phyloP scores from a whole-genome alignment of 1,140 invertebrate genomes.

The Trachymyrmex septentrionalis region DNA sequence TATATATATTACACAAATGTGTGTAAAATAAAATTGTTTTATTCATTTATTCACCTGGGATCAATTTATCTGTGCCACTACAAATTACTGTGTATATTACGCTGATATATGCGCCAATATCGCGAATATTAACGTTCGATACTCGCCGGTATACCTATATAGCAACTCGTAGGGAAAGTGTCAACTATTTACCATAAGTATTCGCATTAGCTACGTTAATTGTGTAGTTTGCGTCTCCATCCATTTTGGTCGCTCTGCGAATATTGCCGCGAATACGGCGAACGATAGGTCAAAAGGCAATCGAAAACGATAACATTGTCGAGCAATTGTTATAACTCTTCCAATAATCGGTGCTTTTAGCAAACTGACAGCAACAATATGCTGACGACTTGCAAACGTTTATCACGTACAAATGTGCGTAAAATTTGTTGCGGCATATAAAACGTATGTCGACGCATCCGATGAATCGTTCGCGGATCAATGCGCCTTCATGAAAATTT shows the following conservation, averaged over 20 bases:
- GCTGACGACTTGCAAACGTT: slow-evolving; percentile 9
- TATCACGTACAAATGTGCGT: slow-evolving; percentile 30
- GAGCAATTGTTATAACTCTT: slow-evolving; percentile 50
- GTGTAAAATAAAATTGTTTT: background rate
- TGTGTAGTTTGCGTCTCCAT: slow-evolving; percentile 22
- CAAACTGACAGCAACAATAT: slow-evolving; percentile 35
- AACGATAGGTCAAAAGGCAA: slow-evolving; percentile 43
- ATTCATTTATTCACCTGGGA: background rate
- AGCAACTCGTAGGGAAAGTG: slow-evolving; percentile 8
- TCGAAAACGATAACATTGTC: slow-evolving; percentile 58
- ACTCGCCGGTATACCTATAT: background rate
- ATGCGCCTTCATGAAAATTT: slow-evolving; percentile 67
- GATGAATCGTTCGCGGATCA: slow-evolving; percentile 59
- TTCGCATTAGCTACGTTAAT: slow-evolving; percentile 34
- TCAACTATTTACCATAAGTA: slow-evolving; percentile 45
- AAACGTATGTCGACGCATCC: slow-evolving; percentile 61
- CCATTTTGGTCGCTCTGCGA: background rate
- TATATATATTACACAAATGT: background rate
- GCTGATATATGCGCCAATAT: background rate
- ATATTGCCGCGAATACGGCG: slow-evolving; percentile 28
- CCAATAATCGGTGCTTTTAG: slow-evolving; percentile 47
- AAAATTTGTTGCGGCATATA: slow-evolving; percentile 23
- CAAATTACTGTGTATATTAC: background rate
- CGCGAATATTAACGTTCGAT: background rate
- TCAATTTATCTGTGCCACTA: background rate